Conservation (phyloP, 2,113 vertebrate genomes). For the Ursus arctos region DNA sequence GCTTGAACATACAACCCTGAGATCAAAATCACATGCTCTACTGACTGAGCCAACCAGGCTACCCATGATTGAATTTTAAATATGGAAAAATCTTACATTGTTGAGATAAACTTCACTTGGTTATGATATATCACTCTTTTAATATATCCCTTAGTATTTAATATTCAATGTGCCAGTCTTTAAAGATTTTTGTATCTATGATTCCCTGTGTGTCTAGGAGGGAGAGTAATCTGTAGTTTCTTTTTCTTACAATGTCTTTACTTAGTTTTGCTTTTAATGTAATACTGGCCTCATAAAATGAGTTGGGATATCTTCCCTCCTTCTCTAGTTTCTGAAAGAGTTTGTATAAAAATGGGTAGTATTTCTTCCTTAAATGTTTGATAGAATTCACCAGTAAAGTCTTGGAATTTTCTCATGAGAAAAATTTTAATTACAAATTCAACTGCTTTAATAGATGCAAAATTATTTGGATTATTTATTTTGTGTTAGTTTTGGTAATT, state of each 20-base stretch:
- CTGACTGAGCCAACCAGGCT: not conserved
- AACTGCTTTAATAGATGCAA: not conserved
- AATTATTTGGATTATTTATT: not conserved
- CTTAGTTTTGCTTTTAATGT: not conserved
- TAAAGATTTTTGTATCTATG: not conserved
- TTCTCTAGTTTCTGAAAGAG: not conserved
- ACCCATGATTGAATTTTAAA: not conserved
- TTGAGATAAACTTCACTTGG: not conserved
- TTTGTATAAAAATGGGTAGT: not conserved
- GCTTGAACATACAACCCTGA: not conserved
- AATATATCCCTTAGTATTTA: not conserved
- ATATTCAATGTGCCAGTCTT: not conserved
- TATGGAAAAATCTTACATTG: not conserved
- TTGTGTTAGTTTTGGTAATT: not conserved
- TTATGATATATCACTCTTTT: not conserved
- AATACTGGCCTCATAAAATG: not conserved
- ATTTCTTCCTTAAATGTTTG: not conserved
- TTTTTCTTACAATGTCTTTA: not conserved
- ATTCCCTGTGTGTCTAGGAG: not conserved
- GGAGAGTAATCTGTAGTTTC: not conserved
- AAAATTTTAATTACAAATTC: not conserved
- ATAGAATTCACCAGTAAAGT: not conserved
- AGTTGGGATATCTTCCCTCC: not conserved
- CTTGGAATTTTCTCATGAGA: not conserved
- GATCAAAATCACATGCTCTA: not conserved